phyloP scores from a whole-genome alignment of 2,113 vertebrate genomes.

The Neomonachus schauinslandi region DNA sequence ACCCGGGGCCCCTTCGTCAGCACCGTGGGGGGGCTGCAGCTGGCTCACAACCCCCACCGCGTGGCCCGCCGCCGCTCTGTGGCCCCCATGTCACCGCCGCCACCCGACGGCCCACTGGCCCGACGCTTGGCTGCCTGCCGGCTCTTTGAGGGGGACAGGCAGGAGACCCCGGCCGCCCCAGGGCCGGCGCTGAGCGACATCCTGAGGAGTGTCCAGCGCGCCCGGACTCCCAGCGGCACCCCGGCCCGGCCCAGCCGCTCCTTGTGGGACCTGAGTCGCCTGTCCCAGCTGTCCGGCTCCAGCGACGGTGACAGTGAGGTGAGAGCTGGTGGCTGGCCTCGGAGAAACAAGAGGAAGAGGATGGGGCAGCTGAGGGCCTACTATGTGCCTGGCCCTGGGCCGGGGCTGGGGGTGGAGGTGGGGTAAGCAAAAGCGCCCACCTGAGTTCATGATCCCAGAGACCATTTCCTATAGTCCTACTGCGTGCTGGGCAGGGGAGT shows the following conservation, averaged over 20 bases:
- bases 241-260: conserved; percentile 73
- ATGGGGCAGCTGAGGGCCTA: not conserved
- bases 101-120: not conserved
- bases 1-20: not conserved
- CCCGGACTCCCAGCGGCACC: not conserved
- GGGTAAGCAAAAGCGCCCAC: not conserved
- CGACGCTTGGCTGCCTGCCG: conserved; percentile 31
- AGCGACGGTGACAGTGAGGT: conserved; percentile 70
- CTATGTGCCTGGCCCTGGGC: not conserved
- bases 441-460: not conserved
- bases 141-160: not conserved
- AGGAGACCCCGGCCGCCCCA: rapidly evolving
- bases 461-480: not conserved
- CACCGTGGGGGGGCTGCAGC: not conserved
- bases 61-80: conserved; percentile 67
- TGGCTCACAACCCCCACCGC: conserved; percentile 37
- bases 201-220: not conserved
- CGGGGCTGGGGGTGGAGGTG: rapidly evolving
- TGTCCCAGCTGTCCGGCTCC: conserved; percentile 79
- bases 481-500: not conserved
- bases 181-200: conserved; percentile 68
- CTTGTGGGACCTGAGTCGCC: conserved; percentile 82
- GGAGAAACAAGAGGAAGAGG: not conserved
- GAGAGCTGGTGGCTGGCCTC: not conserved
- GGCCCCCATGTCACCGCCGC: not conserved